Conservation (phyloP, 2,888 invertebrate species). For the Melanostoma mellinum region DNA sequence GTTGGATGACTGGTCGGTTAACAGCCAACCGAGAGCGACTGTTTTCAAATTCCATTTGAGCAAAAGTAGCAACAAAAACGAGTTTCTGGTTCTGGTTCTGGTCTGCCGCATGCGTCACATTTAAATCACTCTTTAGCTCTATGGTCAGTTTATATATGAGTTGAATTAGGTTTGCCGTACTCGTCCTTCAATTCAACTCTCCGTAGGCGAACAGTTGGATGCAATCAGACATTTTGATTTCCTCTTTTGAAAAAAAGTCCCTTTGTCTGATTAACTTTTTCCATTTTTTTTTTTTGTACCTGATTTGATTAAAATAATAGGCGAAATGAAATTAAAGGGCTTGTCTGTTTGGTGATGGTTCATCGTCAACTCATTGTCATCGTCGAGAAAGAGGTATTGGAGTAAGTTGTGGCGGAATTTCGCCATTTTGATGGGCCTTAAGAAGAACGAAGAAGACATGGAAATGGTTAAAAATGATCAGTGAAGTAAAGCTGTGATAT, state of each 20-base stretch:
- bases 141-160: not conserved
- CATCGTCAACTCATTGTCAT: no score
- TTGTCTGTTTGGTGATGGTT: not conserved
- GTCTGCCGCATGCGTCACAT: constrained; percentile 68
- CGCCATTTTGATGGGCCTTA: no score
- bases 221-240: constrained; percentile 65
- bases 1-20: constrained; percentile 64
- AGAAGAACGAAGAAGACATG: no score
- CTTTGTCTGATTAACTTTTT: constrained; percentile 38
- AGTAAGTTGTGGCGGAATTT: no score
- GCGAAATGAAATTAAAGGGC: constrained; percentile 57
- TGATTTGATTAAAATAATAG: constrained; percentile 67
- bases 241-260: constrained; percentile 44
- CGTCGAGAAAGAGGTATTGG: no score
- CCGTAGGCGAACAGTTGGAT: constrained; percentile 3
- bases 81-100: constrained; percentile 38
- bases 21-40: constrained; percentile 59
- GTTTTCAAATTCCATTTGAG: constrained; percentile 69
- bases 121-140: constrained; percentile 57
- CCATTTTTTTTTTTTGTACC: no score
- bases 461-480: no score
- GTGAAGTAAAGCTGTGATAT: no score
- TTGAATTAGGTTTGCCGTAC: constrained; percentile 10
- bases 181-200: not conserved
- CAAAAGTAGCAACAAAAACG: constrained; percentile 31